These are phyloP conservation scores for Clanis bilineata DNA, from an alignment of 2,888 invertebrate genomes.

Conservation along the genomic window DNA sequence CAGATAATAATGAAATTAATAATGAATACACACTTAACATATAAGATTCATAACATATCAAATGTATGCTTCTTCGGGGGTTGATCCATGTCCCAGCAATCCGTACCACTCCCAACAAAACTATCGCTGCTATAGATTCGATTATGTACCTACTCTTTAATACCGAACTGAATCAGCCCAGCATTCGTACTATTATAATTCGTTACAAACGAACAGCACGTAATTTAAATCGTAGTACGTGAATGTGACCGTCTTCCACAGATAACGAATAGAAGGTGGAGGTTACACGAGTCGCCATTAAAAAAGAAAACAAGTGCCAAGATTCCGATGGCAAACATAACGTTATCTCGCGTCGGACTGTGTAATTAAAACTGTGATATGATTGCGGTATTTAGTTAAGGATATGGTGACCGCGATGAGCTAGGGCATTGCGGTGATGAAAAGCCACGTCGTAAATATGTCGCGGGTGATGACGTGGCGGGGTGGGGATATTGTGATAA, in stretches of 20 bases:
- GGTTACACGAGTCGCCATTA: constrained; percentile 17
- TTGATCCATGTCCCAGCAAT: too few species aligned
- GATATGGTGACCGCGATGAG: constrained; percentile 71
- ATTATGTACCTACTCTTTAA: too few species aligned
- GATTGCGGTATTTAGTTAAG: constrained; percentile 66
- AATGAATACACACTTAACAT: too few species aligned
- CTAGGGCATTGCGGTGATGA: constrained; percentile 49
- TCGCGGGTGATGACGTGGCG: constrained; percentile 37
- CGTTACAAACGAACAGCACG: background rate
- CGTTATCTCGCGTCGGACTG: constrained; percentile 58
- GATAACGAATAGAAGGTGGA: constrained; percentile 4
- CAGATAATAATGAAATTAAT: too few species aligned
- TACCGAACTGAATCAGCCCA: too few species aligned
- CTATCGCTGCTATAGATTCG: too few species aligned
- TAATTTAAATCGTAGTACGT: background rate
- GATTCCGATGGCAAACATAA: constrained; percentile 28
- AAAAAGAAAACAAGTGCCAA: constrained; percentile 23
- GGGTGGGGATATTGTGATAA: constrained; percentile 25
- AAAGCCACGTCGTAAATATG: constrained; percentile 63
- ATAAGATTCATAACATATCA: too few species aligned
- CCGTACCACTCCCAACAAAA: too few species aligned
- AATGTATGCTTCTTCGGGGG: too few species aligned
- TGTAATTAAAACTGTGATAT: constrained; percentile 60
- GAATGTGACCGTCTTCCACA: background rate
- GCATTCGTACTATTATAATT: too few species aligned